Evolutionary conservation across 2,113 vertebrate genomes (phyloP).

Genomic region (Apeltes quadracus): DNA sequence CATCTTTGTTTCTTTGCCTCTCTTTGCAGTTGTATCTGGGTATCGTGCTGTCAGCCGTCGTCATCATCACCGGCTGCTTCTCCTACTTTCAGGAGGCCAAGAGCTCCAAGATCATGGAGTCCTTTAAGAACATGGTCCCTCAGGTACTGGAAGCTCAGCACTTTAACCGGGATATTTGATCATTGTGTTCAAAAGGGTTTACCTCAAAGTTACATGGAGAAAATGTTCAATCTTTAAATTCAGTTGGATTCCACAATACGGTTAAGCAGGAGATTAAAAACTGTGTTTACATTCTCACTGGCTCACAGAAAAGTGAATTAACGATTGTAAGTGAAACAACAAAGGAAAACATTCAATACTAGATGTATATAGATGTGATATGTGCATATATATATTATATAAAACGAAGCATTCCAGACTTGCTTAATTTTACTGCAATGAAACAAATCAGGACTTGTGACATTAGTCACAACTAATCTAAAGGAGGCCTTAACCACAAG

Average conservation of each 20-base stretch:
- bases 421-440: too few relatives aligned
- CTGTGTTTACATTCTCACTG: background rate
- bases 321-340: background rate
- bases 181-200: background rate
- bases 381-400: too few relatives aligned
- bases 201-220: background rate
- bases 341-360: background rate
- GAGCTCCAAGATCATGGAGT: conserved; percentile 96
- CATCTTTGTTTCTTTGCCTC: background rate
- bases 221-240: background rate
- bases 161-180: background rate
- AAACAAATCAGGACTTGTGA: too few relatives aligned
- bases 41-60: conserved; percentile 89
- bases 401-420: background rate
- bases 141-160: conserved; percentile 76
- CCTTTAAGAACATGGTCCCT: conserved; percentile 95
- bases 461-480: too few relatives aligned
- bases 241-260: background rate
- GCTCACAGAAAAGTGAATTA: background rate
- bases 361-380: background rate
- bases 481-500: too few relatives aligned
- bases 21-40: conserved; percentile 85
- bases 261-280: background rate
- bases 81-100: conserved; percentile 95
- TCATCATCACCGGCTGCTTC: conserved; percentile 93